A percentile compares a stretch with the other conserved stretches of the same genome.
Conservation (phyloP, 2,113 vertebrate species). For the Thamnaconus septentrionalis region DNA sequence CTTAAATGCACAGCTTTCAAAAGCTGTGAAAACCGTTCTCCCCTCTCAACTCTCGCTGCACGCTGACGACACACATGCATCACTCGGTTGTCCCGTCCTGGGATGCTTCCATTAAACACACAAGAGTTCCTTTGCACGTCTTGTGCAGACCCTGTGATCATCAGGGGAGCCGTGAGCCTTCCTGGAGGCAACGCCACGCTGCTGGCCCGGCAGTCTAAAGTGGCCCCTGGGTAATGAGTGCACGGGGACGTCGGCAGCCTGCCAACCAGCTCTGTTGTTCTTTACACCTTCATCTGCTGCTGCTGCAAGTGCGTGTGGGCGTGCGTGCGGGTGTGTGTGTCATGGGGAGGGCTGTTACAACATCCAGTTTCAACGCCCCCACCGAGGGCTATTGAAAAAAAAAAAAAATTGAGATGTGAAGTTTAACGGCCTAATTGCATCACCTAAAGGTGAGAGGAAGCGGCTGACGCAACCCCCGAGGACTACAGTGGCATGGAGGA, state of each 20-base stretch:
- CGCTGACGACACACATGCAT: too few relatives aligned
- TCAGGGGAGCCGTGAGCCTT: slow-evolving; percentile 35
- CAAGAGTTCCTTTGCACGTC: neutral
- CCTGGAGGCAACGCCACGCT: slow-evolving; percentile 31
- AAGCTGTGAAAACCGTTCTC: too few relatives aligned
- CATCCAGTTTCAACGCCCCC: slow-evolving; percentile 27
- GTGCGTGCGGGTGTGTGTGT: neutral
- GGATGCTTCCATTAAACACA: too few relatives aligned
- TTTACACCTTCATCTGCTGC: slow-evolving; percentile 47
- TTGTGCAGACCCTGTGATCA: slow-evolving; percentile 10
- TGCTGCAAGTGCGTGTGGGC: slow-evolving; percentile 21
- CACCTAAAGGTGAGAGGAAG: neutral
- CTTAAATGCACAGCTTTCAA: too few relatives aligned
- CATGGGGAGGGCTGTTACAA: neutral
- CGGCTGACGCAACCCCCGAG: neutral
- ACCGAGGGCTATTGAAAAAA: slow-evolving; percentile 41
- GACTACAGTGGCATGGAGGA: too few relatives aligned
- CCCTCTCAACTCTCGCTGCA: too few relatives aligned
- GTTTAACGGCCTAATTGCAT: neutral
- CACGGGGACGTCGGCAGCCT: slow-evolving; percentile 57
- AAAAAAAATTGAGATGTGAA: neutral
- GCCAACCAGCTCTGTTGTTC: slow-evolving; percentile 63
- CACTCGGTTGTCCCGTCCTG: too few relatives aligned
- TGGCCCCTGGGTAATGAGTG: slow-evolving; percentile 56
- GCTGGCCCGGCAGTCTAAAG: slow-evolving; percentile 50